These are phyloP conservation scores for Calcarius lapponicus DNA, from an alignment of 2,797 vertebrate species.

Conservation along the genomic window DNA sequence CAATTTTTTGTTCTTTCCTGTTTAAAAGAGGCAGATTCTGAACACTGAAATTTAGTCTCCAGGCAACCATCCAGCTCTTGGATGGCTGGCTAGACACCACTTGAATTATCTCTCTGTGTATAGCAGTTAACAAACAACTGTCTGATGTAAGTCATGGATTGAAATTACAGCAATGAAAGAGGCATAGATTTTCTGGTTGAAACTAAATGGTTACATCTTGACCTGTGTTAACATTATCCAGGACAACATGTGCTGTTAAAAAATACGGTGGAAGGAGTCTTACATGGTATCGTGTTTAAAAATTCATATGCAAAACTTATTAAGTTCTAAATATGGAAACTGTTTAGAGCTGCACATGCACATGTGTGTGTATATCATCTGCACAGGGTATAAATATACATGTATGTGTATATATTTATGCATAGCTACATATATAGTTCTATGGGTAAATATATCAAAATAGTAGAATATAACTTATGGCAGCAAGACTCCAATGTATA, in stretches of 20 bases:
- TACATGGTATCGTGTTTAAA: background rate
- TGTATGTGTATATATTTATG: background rate
- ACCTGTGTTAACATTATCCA: background rate
- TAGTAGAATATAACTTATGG: background rate
- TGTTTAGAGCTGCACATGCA: background rate
- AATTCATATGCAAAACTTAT: background rate
- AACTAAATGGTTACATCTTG: background rate
- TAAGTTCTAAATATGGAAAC: background rate
- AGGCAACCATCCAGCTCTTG: conserved; percentile 51
- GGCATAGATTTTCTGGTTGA: background rate
- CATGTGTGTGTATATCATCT: background rate
- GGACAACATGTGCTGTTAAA: background rate
- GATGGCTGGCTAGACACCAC: background rate
- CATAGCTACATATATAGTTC: background rate
- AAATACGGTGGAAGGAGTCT: background rate
- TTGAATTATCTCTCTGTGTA: background rate
- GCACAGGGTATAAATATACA: background rate
- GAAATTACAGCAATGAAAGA: background rate
- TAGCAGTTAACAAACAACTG: conserved; percentile 1
- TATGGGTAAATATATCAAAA: background rate
- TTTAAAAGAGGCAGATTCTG: conserved; percentile 8
- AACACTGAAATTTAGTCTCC: conserved; percentile 48
- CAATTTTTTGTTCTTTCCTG: background rate
- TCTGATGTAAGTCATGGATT: background rate
- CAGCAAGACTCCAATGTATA: background rate